These are phyloP conservation scores for Barbus barbus DNA, from an alignment of 2,113 vertebrate species.

Conservation along the genomic window DNA sequence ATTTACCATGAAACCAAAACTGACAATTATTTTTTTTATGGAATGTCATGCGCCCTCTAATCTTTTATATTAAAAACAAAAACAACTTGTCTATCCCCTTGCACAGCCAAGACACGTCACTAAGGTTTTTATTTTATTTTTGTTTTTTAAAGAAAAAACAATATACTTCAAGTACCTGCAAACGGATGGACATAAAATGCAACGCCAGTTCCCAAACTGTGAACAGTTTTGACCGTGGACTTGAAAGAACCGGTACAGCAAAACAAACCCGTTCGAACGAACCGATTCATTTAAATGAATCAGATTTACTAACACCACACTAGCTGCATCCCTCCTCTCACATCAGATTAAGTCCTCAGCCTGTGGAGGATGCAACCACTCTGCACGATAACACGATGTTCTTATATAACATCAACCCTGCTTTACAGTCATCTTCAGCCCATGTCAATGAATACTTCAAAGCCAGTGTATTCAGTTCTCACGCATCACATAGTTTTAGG, in stretches of 20 bases:
- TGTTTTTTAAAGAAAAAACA: too few species aligned
- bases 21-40: too few species aligned
- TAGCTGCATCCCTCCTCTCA: constrained; percentile 52
- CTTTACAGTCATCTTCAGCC: not conserved
- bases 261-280: not conserved
- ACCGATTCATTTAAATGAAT: constrained; percentile 4
- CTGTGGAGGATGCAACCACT: not conserved
- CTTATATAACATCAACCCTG: constrained; percentile 59
- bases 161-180: too few species aligned
- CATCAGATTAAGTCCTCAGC: constrained; percentile 67
- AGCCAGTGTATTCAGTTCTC: not conserved
- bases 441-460: not conserved
- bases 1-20: too few species aligned
- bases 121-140: too few species aligned
- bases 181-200: not conserved
- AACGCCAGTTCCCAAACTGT: not conserved
- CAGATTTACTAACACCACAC: not conserved
- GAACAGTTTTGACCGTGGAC: not conserved
- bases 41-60: too few species aligned
- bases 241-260: not conserved
- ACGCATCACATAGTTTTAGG: not conserved
- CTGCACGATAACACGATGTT: constrained; percentile 47
- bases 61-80: too few species aligned
- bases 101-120: too few species aligned
- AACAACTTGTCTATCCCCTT: too few species aligned